Evolutionary conservation across 2,113 vertebrate species (phyloP), one percentile per base, ranked within the genome.

Genomic region (Heterotis niloticus): DNA sequence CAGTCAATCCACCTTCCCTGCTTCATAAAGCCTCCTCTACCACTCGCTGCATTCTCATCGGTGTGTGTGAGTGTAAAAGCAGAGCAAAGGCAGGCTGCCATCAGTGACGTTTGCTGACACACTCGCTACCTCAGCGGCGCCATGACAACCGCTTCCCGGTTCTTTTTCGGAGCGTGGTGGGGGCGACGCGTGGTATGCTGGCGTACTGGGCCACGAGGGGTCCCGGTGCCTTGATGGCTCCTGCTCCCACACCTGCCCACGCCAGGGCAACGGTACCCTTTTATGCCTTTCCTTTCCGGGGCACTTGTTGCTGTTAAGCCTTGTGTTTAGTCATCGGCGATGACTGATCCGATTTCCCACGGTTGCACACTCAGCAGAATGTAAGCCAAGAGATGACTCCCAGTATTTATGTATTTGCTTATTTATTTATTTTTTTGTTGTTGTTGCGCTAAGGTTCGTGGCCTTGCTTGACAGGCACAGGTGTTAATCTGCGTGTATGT

Each of bases 161-260:
- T 80, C 79, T 80, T 76, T 80, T 80, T 80, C 7, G 28, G 65
- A 69, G n/a, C 26, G 13, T 28, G 44, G 70, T 51, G 62, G 70
- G 44, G 67, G 67, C 77, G 23, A 20, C 5, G 11, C 17, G 16
- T 52, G 54, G 10, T 16, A 24, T 24, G n/a, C 59, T 20, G 26
- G 5, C 28, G 20, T 24, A 17, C 18, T 54, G 11, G 24, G 10
- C 26, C 67, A n/a, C 57, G 17, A 28, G 28, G 26, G 10, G 18
- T 20, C 17, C 16, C 14, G 17, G 18, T 65, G 23, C 26, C 57
- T 59, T 0, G 24, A 3, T 17, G 51, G 5, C 52, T 44, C 44
- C 24, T 51, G 26, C 29, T 17, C 76, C 13, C 5, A 26, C 57
- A 10, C 13, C 76, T 7, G 76, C 10, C 51, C 64, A 26, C 44